phyloP scores from a whole-genome alignment of 2,888 invertebrate species.

The Erynnis tages region DNA sequence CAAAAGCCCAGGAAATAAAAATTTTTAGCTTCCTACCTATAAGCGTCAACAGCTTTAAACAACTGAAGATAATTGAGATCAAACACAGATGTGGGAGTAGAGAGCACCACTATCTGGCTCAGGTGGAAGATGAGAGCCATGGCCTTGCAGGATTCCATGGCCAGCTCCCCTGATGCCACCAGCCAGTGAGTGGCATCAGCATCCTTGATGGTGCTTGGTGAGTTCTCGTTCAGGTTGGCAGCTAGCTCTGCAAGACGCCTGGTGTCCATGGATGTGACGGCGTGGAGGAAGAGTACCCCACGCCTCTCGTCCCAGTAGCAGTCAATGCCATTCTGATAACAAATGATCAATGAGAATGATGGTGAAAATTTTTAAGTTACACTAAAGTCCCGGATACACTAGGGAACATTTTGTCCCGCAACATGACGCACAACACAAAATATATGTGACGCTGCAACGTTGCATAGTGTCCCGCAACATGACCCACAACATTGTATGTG shows the following conservation, averaged over 20 bases:
- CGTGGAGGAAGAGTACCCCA: constrained; percentile 77
- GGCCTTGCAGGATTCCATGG: constrained; percentile 82
- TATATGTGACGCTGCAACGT: too few species aligned
- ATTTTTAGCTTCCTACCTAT: too few species aligned
- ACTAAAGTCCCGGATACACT: too few species aligned
- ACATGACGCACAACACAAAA: too few species aligned
- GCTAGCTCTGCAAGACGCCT: constrained; percentile 55
- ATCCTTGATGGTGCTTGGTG: constrained; percentile 62
- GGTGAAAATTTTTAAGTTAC: background rate
- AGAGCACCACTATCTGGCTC: constrained; percentile 87
- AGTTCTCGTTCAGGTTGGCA: constrained; percentile 53
- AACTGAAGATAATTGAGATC: constrained; percentile 91
- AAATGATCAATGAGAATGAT: too few species aligned
- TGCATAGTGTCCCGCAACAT: too few species aligned
- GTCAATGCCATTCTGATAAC: constrained; percentile 78
- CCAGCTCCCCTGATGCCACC: constrained; percentile 78
- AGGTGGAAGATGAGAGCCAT: constrained; percentile 89
- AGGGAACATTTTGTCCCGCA: too few species aligned
- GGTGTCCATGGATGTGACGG: constrained; percentile 72
- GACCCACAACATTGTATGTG: too few species aligned
- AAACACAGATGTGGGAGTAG: constrained; percentile 80
- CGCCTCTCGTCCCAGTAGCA: constrained; percentile 81
- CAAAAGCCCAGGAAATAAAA: too few species aligned
- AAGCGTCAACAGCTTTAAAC: constrained; percentile 89
- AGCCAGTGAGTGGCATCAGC: constrained; percentile 82